Percentiles rank a stretch among this genome's conserved stretches.
Conservation (phyloP, 2,888 invertebrate species). For the Caenorhabditis plicata region DNA sequence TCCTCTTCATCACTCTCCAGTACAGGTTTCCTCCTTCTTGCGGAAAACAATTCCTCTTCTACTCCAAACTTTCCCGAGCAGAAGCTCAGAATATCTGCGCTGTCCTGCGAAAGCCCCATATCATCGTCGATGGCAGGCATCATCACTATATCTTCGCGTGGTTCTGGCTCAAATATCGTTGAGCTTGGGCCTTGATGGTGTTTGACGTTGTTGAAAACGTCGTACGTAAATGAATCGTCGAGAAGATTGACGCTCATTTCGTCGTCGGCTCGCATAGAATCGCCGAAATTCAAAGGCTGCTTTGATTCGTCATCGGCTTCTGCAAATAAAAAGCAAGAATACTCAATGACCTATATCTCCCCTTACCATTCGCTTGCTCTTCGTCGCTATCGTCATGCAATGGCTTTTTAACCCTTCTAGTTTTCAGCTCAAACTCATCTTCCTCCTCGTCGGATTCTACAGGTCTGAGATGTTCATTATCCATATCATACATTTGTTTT, state of each 20-base stretch:
- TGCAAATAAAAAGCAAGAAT: background rate
- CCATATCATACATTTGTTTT: slow-evolving; percentile 24
- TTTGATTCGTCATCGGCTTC: slow-evolving; percentile 5
- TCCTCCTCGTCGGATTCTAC: slow-evolving; percentile 22
- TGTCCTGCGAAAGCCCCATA: background rate
- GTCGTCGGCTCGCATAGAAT: slow-evolving; percentile 7
- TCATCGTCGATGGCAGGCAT: background rate
- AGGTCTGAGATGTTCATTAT: slow-evolving; percentile 30
- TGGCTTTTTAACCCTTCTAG: slow-evolving; percentile 8
- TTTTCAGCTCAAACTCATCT: slow-evolving; percentile 11
- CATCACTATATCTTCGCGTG: background rate
- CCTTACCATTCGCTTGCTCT: background rate
- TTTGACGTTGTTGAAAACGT: slow-evolving; percentile 16
- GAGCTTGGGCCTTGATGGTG: slow-evolving; percentile 19
- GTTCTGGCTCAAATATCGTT: background rate
- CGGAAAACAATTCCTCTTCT: background rate
- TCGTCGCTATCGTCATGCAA: slow-evolving; percentile 7
- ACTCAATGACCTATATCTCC: background rate
- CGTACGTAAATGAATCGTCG: slow-evolving; percentile 25
- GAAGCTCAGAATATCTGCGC: slow-evolving; percentile 13
- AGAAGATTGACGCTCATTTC: slow-evolving; percentile 28
- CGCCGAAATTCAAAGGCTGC: background rate
- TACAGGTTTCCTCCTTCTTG: background rate
- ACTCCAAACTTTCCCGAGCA: slow-evolving; percentile 20
- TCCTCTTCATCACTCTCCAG: slow-evolving; percentile 1